Evolutionary conservation across 2,113 vertebrate genomes (phyloP).

Genomic region (Uria lomvia): DNA sequence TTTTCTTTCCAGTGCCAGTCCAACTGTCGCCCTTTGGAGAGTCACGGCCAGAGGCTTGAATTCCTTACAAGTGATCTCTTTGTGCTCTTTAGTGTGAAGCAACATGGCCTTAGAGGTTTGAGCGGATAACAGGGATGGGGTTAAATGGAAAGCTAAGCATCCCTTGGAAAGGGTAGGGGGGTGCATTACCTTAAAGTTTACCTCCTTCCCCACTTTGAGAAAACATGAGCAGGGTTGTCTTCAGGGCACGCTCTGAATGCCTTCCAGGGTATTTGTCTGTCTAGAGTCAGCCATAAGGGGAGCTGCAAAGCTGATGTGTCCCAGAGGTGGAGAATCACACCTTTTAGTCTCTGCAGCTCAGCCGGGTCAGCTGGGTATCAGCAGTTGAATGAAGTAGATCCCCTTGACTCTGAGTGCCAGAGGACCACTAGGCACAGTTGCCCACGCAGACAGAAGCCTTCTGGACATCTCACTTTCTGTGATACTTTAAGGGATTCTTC

Average conservation of each 20-base stretch:
- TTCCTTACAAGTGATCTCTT: not conserved
- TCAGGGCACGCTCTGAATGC: not conserved
- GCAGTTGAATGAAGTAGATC: not conserved
- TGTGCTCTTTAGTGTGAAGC: not conserved
- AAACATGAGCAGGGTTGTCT: not conserved
- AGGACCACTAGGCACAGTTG: not conserved
- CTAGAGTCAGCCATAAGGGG: not conserved
- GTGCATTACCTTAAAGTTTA: not conserved
- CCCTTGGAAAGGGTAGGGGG: not conserved
- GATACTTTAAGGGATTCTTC: not conserved
- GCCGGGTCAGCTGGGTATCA: not conserved
- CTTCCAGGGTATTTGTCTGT: not conserved
- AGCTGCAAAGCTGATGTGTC: not conserved
- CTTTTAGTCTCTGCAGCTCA: not conserved
- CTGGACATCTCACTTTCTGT: not conserved
- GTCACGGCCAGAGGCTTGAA: not conserved
- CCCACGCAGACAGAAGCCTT: not conserved
- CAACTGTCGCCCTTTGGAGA: not conserved
- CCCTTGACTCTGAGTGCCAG: not conserved
- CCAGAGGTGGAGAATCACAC: not conserved
- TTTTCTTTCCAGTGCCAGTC: not conserved
- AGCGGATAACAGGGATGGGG: not conserved
- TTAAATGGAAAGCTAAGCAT: not conserved
- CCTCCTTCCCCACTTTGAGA: not conserved
- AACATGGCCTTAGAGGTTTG: not conserved